Evolutionary conservation across 2,797 vertebrate species (phyloP).

Genomic region (Miichthys miiuy): DNA sequence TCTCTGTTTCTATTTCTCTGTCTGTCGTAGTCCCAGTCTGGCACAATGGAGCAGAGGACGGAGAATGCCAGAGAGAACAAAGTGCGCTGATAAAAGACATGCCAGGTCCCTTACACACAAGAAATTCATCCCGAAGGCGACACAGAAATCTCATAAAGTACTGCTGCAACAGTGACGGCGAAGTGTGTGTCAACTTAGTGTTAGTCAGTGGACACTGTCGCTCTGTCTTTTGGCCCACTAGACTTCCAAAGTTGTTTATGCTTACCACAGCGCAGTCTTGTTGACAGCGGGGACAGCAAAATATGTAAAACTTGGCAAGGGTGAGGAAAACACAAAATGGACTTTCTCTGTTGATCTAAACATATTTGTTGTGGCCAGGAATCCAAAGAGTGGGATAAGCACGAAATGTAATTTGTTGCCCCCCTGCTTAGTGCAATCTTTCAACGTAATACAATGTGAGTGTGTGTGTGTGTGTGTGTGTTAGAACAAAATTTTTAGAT

Average conservation of each 20-base stretch:
- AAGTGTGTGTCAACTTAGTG: conserved; percentile 51
- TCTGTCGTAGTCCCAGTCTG: conserved; percentile 53
- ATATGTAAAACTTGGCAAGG: conserved; percentile 38
- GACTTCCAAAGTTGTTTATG: conserved; percentile 42
- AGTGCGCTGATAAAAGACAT: conserved; percentile 72
- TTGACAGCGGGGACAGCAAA: conserved; percentile 28
- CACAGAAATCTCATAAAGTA: conserved; percentile 60
- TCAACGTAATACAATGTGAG: background rate
- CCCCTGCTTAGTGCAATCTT: background rate
- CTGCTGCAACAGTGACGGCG: conserved; percentile 50
- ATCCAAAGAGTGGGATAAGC: background rate
- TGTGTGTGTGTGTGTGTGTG: background rate
- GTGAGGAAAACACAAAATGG: conserved; percentile 28
- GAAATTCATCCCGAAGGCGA: conserved; percentile 60
- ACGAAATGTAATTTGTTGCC: conserved; percentile 8
- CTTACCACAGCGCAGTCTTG: conserved; percentile 30
- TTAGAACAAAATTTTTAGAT: background rate
- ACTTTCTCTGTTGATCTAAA: conserved; percentile 29
- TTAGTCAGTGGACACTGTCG: conserved; percentile 28
- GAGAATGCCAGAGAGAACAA: conserved; percentile 68
- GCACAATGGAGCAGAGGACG: conserved; percentile 52
- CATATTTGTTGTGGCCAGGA: conserved; percentile 27
- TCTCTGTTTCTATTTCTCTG: conserved; percentile 47
- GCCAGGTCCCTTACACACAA: conserved; percentile 55
- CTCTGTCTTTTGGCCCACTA: conserved; percentile 31